A percentile compares a stretch with the other conserved stretches of the same genome.
Conservation (phyloP, 2,797 vertebrate species). For the Coreius guichenoti region DNA sequence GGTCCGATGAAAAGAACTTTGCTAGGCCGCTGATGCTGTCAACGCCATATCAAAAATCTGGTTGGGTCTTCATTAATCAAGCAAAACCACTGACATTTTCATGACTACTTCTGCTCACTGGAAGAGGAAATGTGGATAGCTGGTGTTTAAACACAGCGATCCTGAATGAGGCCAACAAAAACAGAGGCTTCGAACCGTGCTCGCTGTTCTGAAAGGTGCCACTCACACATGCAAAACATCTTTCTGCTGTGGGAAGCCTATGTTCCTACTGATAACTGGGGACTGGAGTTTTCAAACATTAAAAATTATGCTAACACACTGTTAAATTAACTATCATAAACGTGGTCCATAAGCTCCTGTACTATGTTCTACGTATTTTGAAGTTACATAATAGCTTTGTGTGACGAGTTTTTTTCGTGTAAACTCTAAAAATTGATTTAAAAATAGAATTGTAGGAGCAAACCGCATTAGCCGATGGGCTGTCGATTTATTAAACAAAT, state of each 20-base stretch:
- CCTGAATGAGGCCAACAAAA: constrained; percentile 67
- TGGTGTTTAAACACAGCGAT: constrained; percentile 54
- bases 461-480: background rate
- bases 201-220: constrained; percentile 46
- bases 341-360: background rate
- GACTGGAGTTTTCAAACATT: background rate
- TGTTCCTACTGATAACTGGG: background rate
- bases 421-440: too few relatives aligned
- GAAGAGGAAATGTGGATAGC: constrained; percentile 58
- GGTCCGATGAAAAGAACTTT: constrained; percentile 28
- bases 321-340: background rate
- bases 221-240: constrained; percentile 37
- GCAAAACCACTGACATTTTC: constrained; percentile 67
- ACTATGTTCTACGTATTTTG: background rate
- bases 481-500: background rate
- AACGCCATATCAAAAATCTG: constrained; percentile 51
- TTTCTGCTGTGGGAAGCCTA: background rate
- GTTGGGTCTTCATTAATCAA: constrained; percentile 62
- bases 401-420: background rate
- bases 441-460: background rate
- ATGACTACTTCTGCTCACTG: constrained; percentile 61
- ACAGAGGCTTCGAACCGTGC: constrained; percentile 53
- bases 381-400: background rate
- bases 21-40: constrained; percentile 53
- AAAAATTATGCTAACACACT: background rate